Evolutionary conservation across 2,797 vertebrate genomes (phyloP), one percentile per base, ranked within the genome.

Genomic region (Girardinus metallicus): DNA sequence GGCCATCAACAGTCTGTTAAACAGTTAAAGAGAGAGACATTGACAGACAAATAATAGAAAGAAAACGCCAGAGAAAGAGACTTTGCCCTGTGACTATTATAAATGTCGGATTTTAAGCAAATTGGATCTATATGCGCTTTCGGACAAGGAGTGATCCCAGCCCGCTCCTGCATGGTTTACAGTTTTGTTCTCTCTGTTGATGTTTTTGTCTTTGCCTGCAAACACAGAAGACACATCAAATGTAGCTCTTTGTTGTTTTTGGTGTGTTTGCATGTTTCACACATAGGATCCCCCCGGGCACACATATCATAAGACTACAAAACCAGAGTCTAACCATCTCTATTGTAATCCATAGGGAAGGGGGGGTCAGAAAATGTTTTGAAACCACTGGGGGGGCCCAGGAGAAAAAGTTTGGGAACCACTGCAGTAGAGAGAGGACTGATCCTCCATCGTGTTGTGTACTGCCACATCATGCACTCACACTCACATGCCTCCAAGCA

Each of bases 341-440:
- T n/a, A n/a, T n/a, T n/a, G n/a, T n/a, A n/a, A n/a, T n/a, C n/a
- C n/a, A n/a, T n/a, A n/a, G n/a, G n/a, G n/a, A n/a, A n/a, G n/a
- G n/a, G n/a, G n/a, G n/a, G n/a, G n/a, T n/a, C n/a, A n/a, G n/a
- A n/a, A n/a, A n/a, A n/a, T n/a, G n/a, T n/a, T n/a, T n/a, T n/a
- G n/a, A n/a, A n/a, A n/a, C n/a, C n/a, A n/a, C n/a, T n/a, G n/a
- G n/a, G n/a, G n/a, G n/a, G n/a, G n/a, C n/a, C n/a, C n/a, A n/a
- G n/a, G n/a, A n/a, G n/a, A n/a, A n/a, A n/a, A n/a, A n/a, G n/a
- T n/a, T n/a, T n/a, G n/a, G n/a, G n/a, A n/a, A n/a, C n/a, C n/a
- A n/a, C n/a, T n/a, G n/a, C 41, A 43, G 66, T 43, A 43, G 39
- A 70, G 85, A 75, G 87, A 87, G 60, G 78, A 86, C 90, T 80